A percentile compares a stretch with the other conserved stretches of the same genome.
Evolutionary conservation across 2,113 vertebrate genomes (phyloP).

Genomic region (Barbus barbus): DNA sequence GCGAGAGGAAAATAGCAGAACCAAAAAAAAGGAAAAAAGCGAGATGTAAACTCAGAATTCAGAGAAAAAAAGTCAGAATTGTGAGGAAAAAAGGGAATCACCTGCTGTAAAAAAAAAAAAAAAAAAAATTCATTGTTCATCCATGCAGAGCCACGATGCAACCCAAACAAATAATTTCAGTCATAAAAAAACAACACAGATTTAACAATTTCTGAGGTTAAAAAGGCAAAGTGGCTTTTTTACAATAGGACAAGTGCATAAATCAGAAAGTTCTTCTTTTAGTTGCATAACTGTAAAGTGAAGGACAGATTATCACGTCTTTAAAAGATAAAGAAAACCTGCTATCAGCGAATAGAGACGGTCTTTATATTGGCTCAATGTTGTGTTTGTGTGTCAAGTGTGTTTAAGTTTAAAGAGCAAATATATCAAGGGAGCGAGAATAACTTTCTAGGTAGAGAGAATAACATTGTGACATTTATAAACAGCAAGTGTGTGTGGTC

Average conservation of each 20-base stretch:
- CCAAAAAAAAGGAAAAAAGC: no score
- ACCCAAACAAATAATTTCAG: no score
- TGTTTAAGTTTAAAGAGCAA: conserved; percentile 15
- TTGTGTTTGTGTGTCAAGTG: not conserved
- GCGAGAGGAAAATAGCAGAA: no score
- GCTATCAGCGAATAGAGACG: not conserved
- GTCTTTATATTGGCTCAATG: not conserved
- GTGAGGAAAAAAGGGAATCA: no score
- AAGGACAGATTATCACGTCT: not conserved
- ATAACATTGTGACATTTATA: not conserved
- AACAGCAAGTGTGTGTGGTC: conserved; percentile 12
- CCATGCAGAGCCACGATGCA: no score
- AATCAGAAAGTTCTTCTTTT: not conserved
- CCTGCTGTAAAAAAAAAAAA: no score
- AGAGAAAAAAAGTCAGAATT: no score
- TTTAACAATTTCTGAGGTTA: not conserved
- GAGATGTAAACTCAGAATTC: no score
- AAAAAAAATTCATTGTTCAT: no score
- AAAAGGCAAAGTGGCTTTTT: not conserved
- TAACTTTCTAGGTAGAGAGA: not conserved
- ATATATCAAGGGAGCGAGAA: not conserved
- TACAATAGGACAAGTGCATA: not conserved
- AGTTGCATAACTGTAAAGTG: not conserved
- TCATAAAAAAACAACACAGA: no score
- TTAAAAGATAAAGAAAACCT: not conserved